Evolutionary conservation across 2,888 invertebrate genomes (phyloP).

Genomic region (Microplitis manilae): DNA sequence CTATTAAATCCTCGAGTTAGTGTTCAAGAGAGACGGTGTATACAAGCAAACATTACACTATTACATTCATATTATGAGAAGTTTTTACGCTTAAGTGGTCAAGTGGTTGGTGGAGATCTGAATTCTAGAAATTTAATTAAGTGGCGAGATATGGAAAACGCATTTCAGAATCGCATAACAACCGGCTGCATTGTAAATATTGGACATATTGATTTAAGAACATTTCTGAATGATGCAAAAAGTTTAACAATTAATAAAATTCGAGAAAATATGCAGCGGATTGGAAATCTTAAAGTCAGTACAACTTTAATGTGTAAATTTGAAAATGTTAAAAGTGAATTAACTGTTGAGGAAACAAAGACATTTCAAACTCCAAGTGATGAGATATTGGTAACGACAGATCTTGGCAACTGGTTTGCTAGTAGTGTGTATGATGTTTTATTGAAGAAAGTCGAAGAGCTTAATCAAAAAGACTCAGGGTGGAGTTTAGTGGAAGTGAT

Average conservation of each 20-base stretch:
- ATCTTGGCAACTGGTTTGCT: background rate
- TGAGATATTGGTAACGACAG: constrained; percentile 37
- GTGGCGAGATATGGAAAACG: background rate
- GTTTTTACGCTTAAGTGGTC: no score
- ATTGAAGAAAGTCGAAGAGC: constrained; percentile 51
- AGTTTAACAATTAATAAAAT: background rate
- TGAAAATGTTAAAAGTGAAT: constrained; percentile 16
- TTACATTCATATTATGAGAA: no score
- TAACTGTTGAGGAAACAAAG: constrained; percentile 46
- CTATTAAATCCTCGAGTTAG: background rate
- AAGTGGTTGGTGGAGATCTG: no score
- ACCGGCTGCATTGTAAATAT: background rate
- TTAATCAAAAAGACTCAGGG: constrained; percentile 46
- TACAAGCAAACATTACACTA: no score
- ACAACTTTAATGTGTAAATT: constrained; percentile 36
- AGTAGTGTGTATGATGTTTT: constrained; percentile 37
- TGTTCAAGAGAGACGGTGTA: no score
- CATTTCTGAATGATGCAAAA: background rate
- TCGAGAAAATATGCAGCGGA: background rate
- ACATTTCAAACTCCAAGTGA: constrained; percentile 51
- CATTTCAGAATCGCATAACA: background rate
- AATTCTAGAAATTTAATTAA: background rate
- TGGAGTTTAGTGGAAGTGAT: constrained; percentile 48
- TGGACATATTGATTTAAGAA: background rate
- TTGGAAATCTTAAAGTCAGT: constrained; percentile 33